Conservation (phyloP, 2,888 invertebrate species). For the Tenthredo mesomela region DNA sequence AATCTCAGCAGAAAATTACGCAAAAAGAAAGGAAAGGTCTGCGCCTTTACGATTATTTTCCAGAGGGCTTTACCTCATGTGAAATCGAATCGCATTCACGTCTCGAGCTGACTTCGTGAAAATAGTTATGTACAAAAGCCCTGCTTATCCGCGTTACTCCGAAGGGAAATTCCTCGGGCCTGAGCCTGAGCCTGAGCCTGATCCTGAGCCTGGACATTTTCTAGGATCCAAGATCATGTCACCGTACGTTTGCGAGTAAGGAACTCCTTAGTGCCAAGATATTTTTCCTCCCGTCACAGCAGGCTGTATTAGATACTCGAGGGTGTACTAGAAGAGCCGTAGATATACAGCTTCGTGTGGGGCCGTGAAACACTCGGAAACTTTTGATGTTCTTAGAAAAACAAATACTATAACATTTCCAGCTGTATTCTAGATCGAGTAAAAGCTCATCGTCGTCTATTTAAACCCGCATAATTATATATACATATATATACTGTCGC, state of each 20-base stretch:
- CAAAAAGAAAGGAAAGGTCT: neutral
- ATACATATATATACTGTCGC: no score
- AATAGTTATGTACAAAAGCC: slow-evolving; percentile 48
- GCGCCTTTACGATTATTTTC: neutral
- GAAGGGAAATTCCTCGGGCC: slow-evolving; percentile 47
- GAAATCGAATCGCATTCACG: slow-evolving; percentile 41
- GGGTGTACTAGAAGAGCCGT: slow-evolving; percentile 39
- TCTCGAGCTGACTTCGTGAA: slow-evolving; percentile 28
- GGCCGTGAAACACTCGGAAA: slow-evolving; percentile 21
- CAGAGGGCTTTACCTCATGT: slow-evolving; percentile 15
- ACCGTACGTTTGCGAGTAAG: slow-evolving; percentile 14
- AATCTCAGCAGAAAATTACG: neutral
- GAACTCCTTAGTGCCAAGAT: slow-evolving; percentile 27
- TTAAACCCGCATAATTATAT: neutral
- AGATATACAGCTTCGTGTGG: neutral
- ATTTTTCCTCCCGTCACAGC: slow-evolving; percentile 38
- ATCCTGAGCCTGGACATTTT: slow-evolving; percentile 46
- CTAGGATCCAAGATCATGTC: slow-evolving; percentile 40
- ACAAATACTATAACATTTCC: neutral
- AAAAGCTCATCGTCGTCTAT: neutral
- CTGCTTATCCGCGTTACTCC: slow-evolving; percentile 45
- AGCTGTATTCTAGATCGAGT: neutral
- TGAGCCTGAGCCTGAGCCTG: slow-evolving; percentile 46
- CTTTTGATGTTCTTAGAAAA: slow-evolving; percentile 13
- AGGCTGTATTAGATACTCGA: slow-evolving; percentile 38